These are phyloP conservation scores for Tiaroga cobitis DNA, from an alignment of 2,797 vertebrate genomes.

Conservation along the genomic window DNA sequence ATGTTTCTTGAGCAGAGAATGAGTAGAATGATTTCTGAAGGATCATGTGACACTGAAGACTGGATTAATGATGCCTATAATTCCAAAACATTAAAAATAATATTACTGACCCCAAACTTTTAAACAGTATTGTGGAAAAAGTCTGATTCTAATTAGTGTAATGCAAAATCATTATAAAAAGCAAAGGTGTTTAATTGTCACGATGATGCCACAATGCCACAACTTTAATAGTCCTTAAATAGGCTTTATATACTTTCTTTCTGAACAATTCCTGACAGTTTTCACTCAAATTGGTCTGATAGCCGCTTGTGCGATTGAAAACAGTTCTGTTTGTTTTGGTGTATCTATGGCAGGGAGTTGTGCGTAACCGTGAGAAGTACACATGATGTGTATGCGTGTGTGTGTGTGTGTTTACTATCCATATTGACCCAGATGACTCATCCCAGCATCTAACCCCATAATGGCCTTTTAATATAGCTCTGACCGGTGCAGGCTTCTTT, in stretches of 20 bases:
- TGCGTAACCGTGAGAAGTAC: conserved; percentile 44
- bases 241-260: neutral
- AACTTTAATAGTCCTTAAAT: neutral
- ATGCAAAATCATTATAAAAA: neutral
- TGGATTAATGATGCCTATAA: neutral
- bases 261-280: neutral
- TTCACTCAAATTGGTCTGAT: neutral
- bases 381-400: conserved; percentile 30
- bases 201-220: neutral
- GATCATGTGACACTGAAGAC: neutral
- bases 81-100: neutral
- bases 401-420: conserved; percentile 57
- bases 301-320: neutral
- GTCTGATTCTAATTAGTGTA: neutral
- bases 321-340: conserved; percentile 61
- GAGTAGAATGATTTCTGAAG: neutral
- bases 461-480: conserved; percentile 55
- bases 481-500: conserved; percentile 40
- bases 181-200: neutral
- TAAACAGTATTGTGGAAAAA: neutral
- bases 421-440: conserved; percentile 60
- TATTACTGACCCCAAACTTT: neutral
- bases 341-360: conserved; percentile 48
- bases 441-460: conserved; percentile 43
- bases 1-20: neutral